Conservation (phyloP, 2,797 vertebrate genomes). For the Discoglossus pictus region DNA sequence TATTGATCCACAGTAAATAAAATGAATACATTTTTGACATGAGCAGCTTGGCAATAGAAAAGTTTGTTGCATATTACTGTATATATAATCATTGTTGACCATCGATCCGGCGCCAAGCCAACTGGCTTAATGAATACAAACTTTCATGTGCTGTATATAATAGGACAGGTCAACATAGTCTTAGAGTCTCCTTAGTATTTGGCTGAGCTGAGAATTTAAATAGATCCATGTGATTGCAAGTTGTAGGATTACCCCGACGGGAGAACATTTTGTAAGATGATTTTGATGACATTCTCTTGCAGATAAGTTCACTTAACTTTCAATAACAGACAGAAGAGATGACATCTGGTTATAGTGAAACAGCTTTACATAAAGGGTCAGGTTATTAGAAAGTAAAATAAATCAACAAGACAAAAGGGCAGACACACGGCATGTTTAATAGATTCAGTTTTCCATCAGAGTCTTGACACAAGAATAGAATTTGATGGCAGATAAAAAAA, state of each 20-base stretch:
- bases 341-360: constrained; percentile 6
- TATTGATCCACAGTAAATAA: background rate
- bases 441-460: constrained; percentile 8
- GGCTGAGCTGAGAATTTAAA: background rate
- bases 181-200: background rate
- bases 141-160: constrained; percentile 1
- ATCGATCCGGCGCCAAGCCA: background rate
- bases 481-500: no score
- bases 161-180: background rate
- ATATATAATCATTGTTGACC: background rate
- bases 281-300: background rate
- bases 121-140: background rate
- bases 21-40: background rate
- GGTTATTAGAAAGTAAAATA: background rate
- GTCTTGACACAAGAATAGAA: no score
- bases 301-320: background rate
- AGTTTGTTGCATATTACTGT: constrained; percentile 4
- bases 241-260: background rate
- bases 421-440: background rate
- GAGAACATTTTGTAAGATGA: background rate
- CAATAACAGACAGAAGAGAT: background rate
- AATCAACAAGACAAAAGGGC: background rate
- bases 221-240: background rate
- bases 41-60: background rate
- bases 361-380: constrained; percentile 1